Conservation (phyloP, 2,797 vertebrate species). For the Simalia tracyae region DNA sequence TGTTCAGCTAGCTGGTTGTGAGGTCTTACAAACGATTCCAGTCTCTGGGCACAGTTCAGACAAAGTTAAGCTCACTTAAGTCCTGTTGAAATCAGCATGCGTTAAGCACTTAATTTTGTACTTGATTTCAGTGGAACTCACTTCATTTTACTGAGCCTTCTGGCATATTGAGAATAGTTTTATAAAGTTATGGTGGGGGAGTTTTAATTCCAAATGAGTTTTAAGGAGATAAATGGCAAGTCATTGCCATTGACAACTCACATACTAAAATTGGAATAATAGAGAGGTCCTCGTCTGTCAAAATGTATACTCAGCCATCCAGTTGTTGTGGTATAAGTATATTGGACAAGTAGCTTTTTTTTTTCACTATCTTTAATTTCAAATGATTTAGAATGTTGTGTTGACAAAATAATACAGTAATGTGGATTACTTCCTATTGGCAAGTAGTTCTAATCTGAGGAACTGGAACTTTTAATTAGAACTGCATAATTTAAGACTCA, state of each 20-base stretch:
- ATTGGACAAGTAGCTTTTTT: not conserved
- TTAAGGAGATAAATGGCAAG: not conserved
- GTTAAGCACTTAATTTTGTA: slow-evolving; percentile 18
- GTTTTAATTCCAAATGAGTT: not conserved
- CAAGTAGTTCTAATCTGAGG: not conserved
- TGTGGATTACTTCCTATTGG: not conserved
- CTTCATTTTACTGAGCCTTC: not conserved
- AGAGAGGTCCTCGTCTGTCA: not conserved
- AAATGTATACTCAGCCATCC: not conserved
- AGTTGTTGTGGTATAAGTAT: not conserved
- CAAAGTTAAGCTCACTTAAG: slow-evolving; percentile 8
- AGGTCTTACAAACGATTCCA: slow-evolving; percentile 13
- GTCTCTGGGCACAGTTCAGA: slow-evolving; percentile 21
- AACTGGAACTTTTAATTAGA: not conserved
- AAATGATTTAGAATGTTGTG: not conserved
- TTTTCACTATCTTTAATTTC: not conserved
- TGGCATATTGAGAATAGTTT: not conserved
- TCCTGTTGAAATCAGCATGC: slow-evolving; percentile 11
- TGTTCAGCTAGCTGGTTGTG: slow-evolving; percentile 1
- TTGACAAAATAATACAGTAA: not conserved
- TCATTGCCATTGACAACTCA: too few relatives aligned
- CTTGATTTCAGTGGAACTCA: not conserved
- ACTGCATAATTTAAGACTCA: not conserved
- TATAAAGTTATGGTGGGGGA: not conserved
- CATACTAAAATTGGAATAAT: not conserved